Evolutionary conservation across 1,140 invertebrate species (phyloP).

Genomic region (Drosophila nigrodunni): DNA sequence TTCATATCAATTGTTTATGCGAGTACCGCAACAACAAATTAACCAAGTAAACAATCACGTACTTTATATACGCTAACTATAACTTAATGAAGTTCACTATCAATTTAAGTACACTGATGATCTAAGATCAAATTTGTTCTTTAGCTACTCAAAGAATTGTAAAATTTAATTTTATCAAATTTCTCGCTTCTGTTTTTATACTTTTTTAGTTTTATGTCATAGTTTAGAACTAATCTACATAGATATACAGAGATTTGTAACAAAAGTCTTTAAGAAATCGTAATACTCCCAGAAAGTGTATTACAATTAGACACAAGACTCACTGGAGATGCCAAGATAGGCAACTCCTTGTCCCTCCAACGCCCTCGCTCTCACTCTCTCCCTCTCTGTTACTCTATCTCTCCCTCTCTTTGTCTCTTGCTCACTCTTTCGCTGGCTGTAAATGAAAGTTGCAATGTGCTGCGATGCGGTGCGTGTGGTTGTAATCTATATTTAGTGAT

Average conservation of each 20-base stretch:
- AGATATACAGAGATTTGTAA: background rate
- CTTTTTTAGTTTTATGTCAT: too few species aligned
- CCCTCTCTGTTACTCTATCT: constrained; percentile 13
- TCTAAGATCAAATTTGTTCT: too few species aligned
- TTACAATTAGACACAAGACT: constrained; percentile 69
- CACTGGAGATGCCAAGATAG: constrained; percentile 22
- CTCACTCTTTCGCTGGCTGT: constrained; percentile 15
- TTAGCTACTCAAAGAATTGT: too few species aligned
- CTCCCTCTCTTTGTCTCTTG: constrained; percentile 22
- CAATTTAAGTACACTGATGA: too few species aligned
- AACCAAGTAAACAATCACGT: too few species aligned
- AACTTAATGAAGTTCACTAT: too few species aligned
- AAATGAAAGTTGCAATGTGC: constrained; percentile 78
- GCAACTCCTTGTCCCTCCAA: constrained; percentile 6
- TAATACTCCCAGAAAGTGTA: background rate
- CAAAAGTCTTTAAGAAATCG: background rate
- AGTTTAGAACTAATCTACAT: too few species aligned
- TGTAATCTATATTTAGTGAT: constrained; percentile 84
- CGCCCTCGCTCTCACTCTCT: background rate
- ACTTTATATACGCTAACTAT: background rate
- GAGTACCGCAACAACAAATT: background rate
- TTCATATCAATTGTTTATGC: constrained; percentile 75
- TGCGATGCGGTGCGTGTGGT: constrained; percentile 66
- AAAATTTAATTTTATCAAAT: too few species aligned
- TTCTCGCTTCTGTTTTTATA: too few species aligned